These are phyloP conservation scores for Aspidiotus rigidus DNA, from an alignment of 2,888 invertebrate genomes.

Conservation along the genomic window DNA sequence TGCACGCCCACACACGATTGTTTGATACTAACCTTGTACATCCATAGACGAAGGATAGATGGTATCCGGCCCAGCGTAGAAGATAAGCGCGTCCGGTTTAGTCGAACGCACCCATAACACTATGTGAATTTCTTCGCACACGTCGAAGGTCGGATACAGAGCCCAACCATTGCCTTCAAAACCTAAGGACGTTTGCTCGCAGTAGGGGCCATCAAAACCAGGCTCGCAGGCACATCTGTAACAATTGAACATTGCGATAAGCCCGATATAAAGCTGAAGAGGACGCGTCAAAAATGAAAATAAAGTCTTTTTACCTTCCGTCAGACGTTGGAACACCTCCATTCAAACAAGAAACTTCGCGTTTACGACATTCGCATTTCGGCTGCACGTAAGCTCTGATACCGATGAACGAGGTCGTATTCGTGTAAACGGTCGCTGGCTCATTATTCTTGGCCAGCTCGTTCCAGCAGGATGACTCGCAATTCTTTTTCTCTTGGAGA, in stretches of 20 bases:
- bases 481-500: constrained; percentile 61
- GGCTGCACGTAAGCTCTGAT: constrained; percentile 75
- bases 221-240: constrained; percentile 38
- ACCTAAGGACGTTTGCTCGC: constrained; percentile 78
- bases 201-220: constrained; percentile 74
- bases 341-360: constrained; percentile 57
- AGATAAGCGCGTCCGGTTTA: constrained; percentile 68
- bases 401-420: constrained; percentile 87
- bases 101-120: constrained; percentile 71
- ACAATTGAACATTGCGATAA: background rate
- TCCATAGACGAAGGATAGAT: constrained; percentile 48
- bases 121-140: constrained; percentile 75
- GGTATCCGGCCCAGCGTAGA: constrained; percentile 77
- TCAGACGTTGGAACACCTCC: constrained; percentile 53
- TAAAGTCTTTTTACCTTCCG: constrained; percentile 36
- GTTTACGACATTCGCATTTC: constrained; percentile 59
- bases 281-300: background rate
- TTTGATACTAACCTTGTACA: constrained; percentile 50
- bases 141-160: constrained; percentile 76
- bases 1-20: background rate
- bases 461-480: constrained; percentile 67
- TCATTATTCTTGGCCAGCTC: constrained; percentile 60
- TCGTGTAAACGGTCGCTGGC: constrained; percentile 80
- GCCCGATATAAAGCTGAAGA: background rate
- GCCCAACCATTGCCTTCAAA: constrained; percentile 90